A percentile compares a stretch with the other conserved stretches of the same genome.
Conservation (phyloP, 2,113 vertebrate genomes). For the Pandion haliaetus region DNA sequence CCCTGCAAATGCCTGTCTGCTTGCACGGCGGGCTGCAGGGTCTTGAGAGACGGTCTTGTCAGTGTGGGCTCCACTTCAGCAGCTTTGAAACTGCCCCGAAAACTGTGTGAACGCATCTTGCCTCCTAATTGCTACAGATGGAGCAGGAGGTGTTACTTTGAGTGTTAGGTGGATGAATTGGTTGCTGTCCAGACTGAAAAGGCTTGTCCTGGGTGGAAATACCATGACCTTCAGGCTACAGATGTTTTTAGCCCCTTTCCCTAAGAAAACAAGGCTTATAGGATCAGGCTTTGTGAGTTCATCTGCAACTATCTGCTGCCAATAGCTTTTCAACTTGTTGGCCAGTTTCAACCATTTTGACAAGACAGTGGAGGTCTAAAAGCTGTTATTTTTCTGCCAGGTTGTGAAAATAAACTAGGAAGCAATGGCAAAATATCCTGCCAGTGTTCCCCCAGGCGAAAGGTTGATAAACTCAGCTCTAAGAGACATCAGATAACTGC, state of each 20-base stretch:
- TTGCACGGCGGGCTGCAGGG: not conserved
- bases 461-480: not conserved
- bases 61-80: not conserved
- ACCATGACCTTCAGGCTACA: not conserved
- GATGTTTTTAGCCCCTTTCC: not conserved
- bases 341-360: not conserved
- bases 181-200: not conserved
- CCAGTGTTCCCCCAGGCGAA: not conserved
- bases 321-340: not conserved
- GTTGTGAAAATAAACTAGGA: not conserved
- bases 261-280: not conserved
- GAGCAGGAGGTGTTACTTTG: not conserved
- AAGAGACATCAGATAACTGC: not conserved
- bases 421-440: not conserved
- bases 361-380: not conserved
- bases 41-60: accelerated
- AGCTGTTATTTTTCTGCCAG: not conserved
- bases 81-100: not conserved
- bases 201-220: not conserved
- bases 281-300: not conserved
- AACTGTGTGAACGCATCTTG: not conserved
- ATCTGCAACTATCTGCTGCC: not conserved
- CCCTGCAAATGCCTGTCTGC: not conserved
- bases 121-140: not conserved
- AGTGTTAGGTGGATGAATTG: not conserved